These are phyloP conservation scores for Macquaria ambigua DNA, from an alignment of 2,113 vertebrate species.

Conservation along the genomic window DNA sequence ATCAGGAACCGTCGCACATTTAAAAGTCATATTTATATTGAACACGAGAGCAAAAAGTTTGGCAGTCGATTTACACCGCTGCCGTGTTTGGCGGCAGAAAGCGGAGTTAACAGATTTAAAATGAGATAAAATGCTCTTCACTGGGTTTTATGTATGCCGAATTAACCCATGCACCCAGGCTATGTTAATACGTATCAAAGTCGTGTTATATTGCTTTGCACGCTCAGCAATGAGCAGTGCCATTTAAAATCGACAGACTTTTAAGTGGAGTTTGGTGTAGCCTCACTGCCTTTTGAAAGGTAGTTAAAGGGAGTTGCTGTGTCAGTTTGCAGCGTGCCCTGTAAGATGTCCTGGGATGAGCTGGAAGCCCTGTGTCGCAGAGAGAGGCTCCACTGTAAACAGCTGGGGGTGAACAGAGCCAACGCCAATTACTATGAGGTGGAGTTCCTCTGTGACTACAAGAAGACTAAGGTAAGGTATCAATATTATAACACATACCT, in stretches of 20 bases:
- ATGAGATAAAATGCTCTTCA: neutral
- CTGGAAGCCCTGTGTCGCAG: conserved; percentile 86
- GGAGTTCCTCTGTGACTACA: conserved; percentile 92
- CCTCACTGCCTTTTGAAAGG: neutral
- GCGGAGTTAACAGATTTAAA: neutral
- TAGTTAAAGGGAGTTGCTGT: neutral
- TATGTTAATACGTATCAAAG: neutral
- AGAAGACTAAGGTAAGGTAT: conserved; percentile 79
- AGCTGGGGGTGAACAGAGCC: conserved; percentile 84
- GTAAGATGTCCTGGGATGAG: conserved; percentile 85
- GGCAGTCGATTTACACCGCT: neutral
- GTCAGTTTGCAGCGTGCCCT: conserved; percentile 84
- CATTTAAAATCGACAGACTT: neutral
- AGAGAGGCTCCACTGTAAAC: conserved; percentile 82
- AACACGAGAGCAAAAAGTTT: neutral
- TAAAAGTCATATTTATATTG: neutral
- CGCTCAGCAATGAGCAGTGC: neutral
- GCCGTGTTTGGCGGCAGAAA: neutral
- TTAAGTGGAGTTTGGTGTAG: neutral
- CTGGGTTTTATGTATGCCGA: neutral
- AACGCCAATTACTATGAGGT: conserved; percentile 90
- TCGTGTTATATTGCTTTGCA: neutral
- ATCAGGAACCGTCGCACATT: too few species aligned
- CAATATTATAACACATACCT: neutral
- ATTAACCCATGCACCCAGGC: too few species aligned